Percentiles rank a stretch among this genome's conserved stretches.
Conservation (phyloP, 2,113 vertebrate genomes). For the Stegastes partitus region DNA sequence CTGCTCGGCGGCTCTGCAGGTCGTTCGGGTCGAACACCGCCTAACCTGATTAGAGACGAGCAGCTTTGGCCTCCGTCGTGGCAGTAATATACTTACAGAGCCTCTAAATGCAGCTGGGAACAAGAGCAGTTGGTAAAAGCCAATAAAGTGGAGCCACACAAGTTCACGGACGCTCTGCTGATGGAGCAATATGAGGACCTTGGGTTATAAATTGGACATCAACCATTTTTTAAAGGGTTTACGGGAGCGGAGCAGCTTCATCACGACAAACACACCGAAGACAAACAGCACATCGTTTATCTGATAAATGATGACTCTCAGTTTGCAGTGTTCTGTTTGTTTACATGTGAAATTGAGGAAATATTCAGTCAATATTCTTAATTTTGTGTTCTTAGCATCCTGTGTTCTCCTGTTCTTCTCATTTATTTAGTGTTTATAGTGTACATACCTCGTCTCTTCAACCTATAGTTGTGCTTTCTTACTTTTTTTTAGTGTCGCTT, state of each 20-base stretch:
- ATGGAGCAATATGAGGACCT: slow-evolving; percentile 12
- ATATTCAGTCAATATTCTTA: too few relatives aligned
- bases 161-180: not conserved
- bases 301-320: too few relatives aligned
- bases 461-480: too few relatives aligned
- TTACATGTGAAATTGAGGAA: too few relatives aligned
- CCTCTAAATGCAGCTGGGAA: slow-evolving; percentile 55
- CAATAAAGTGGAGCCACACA: slow-evolving; percentile 30
- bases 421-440: too few relatives aligned
- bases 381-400: too few relatives aligned
- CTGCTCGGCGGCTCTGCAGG: not conserved
- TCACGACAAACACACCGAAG: too few relatives aligned
- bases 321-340: too few relatives aligned
- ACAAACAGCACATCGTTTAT: too few relatives aligned
- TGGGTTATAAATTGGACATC: slow-evolving; percentile 11
- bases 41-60: slow-evolving; percentile 69
- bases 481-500: too few relatives aligned
- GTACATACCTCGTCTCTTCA: too few relatives aligned
- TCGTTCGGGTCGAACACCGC: slow-evolving; percentile 43
- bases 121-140: slow-evolving; percentile 53
- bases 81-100: slow-evolving; percentile 70
- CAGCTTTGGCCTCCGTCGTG: slow-evolving; percentile 44
- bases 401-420: too few relatives aligned
- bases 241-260: not conserved
- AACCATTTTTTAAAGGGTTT: not conserved